phyloP scores from a whole-genome alignment of 2,113 vertebrate species.

The Mormyrus iriodes region DNA sequence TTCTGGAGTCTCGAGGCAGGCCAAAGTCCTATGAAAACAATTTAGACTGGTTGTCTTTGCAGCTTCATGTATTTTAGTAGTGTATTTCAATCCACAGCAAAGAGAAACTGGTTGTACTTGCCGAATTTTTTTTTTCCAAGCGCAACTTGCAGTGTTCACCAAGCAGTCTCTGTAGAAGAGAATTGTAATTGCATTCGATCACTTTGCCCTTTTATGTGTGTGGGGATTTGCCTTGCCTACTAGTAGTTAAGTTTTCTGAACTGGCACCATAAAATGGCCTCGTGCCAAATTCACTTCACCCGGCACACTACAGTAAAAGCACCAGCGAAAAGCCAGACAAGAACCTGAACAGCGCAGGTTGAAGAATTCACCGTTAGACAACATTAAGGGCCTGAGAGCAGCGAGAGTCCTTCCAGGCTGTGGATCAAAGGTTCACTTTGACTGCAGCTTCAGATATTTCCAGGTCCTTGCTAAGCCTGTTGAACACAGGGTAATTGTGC shows the following conservation, averaged over 20 bases:
- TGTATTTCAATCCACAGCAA: neutral
- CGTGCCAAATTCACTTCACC: conserved; percentile 31
- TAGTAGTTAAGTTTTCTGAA: conserved; percentile 37
- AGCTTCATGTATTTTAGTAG: neutral
- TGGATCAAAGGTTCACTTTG: neutral
- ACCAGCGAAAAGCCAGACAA: neutral
- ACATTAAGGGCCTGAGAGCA: neutral
- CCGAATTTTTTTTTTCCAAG: neutral
- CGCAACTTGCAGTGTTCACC: neutral
- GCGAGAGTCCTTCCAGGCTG: neutral
- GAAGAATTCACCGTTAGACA: neutral
- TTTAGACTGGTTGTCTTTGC: neutral
- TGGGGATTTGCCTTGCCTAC: conserved; percentile 41
- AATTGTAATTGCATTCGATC: neutral
- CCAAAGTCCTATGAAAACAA: neutral
- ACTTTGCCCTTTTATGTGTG: conserved; percentile 15
- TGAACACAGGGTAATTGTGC: neutral
- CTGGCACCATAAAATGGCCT: conserved; percentile 36
- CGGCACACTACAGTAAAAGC: conserved; percentile 16
- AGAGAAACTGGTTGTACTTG: neutral
- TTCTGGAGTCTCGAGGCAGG: neutral
- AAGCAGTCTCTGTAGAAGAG: neutral
- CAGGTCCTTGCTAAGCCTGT: neutral
- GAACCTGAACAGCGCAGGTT: neutral
- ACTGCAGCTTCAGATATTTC: neutral